Base-by-base conservation (phyloP, 2,888 invertebrate genomes). In the Ophion obscuratus region DNA sequence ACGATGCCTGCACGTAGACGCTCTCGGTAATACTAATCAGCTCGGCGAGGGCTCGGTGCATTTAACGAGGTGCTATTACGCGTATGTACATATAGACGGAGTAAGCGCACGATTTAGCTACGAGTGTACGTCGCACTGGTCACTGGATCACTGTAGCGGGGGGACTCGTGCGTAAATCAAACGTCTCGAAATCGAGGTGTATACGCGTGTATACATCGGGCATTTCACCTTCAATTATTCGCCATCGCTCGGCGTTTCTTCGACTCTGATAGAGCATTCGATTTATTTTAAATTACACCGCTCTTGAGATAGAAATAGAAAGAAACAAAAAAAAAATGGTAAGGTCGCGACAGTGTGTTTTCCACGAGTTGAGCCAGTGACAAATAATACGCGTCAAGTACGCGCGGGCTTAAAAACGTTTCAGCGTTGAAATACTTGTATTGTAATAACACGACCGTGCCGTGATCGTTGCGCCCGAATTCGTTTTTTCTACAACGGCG, bases 1-100 rank as follows among this genome's bases (percentile, higher is more conserved):
- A 73, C 71, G 62, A 84, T 86, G 83, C 80, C 83, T 71, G 83
- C 81, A 83, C 86, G 83, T 81, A 83, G 81, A 70, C 83, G 74
- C 79, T 77, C 68, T 81, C 67, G 80, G 81, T 81, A 86, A 83
- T 86, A 86, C 83, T 83, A 83, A 86, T 73, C 80, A 83, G 86
- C 85, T 78, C 40, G 6, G 62, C 73, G 81, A 78, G 83, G 74
- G 77, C 86, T 80, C 81, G 86, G 61, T 81, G 86, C 86, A 81
- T 81, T 83, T 86, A 86, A 86, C 85, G 83, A 86, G 80, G 74
- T 79, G 80, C 80, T 36, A 53, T 71, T 73, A 80, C 62, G 57
- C 27, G 36, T 36, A 53, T 17, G 27, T 44, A 24, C 57, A 66
- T 11, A 20, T 44, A n/a, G 20, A 67, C 10, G 5, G 3, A 6